Evolutionary conservation across 2,113 vertebrate genomes (phyloP), one percentile per base, ranked within the genome.

Genomic region (Cricetomys ansorgei): DNA sequence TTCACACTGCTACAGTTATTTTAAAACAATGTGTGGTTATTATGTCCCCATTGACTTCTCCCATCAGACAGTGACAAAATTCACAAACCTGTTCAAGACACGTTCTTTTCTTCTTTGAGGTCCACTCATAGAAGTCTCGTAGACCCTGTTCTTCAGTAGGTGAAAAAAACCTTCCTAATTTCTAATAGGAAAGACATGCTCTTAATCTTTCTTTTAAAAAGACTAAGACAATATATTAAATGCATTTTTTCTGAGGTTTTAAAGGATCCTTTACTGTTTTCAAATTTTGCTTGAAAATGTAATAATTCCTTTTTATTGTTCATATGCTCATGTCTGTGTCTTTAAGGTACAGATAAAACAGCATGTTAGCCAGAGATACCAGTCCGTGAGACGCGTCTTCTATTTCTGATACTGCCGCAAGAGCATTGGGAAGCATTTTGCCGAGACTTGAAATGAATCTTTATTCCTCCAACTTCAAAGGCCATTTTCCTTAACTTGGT

Each of bases 141-240:
- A 62, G 72, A 83, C 2, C 0, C n/a, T 53, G 21, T 40, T 94
- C 50, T 64, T 67, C 48, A 77, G 57, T 23, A 57, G 34, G 0
- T 7, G 3, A 43, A 21, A 40, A 43, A 21, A 40, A 10, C 64
- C 81, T 50, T 48, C 17, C 23, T 43, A 40, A 34, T 87, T 48
- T 83, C 40, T 48, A 93, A 62, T 19, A 64, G 16, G 2, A 27
- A 37, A 90, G n/a, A 1, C n/a, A 73, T 70, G n/a, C 9, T 89
- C 59, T 91, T 86, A 27, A 83, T 59, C 2, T 72, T 91, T 50
- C 57, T 37, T 92, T 89, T 34, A 94, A 94, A 93, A 88, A 29
- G 12, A 43, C 90, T 21, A n/a, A 4, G 53, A 31, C 23, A 27
- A 5, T 50, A 4, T 43, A 84, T 17, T 8, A 62, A 93, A 69